Percentiles rank a stretch among this genome's conserved stretches.
Conservation (phyloP, 64 coral and sea anemone species). For the Montipora capricornis region DNA sequence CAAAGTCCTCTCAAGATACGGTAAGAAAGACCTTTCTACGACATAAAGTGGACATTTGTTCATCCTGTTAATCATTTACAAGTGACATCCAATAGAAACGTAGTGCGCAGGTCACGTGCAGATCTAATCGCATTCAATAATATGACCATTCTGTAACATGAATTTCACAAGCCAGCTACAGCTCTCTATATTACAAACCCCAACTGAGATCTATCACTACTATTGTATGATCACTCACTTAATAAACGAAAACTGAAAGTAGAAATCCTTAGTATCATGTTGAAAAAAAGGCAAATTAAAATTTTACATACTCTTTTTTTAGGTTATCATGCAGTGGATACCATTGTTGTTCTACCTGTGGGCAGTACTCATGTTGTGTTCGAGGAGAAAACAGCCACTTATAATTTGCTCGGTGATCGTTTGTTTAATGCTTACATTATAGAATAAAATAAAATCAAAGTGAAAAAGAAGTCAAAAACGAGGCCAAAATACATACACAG, state of each 20-base stretch:
- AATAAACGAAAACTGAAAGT: neutral
- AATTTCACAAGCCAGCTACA: too few species aligned
- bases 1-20: conserved; percentile 3
- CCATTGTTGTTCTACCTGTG: conserved; percentile 18
- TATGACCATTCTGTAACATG: too few species aligned
- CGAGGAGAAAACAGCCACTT: neutral
- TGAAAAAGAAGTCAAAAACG: neutral
- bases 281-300: neutral
- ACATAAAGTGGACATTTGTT: neutral
- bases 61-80: too few species aligned
- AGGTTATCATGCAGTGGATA: neutral
- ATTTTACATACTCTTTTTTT: neutral
- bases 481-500: neutral
- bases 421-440: neutral
- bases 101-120: too few species aligned
- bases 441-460: neutral
- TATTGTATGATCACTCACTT: too few species aligned
- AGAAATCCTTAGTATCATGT: too few species aligned
- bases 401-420: conserved; percentile 24
- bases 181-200: too few species aligned
- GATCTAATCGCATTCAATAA: too few species aligned
- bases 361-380: conserved; percentile 1
- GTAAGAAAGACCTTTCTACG: neutral
- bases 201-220: too few species aligned
- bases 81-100: too few species aligned